Percentiles rank a stretch among this genome's conserved stretches.
These are phyloP conservation scores for Sitobion miscanthi DNA, from an alignment of 1,140 invertebrate genomes.

Conservation along the genomic window DNA sequence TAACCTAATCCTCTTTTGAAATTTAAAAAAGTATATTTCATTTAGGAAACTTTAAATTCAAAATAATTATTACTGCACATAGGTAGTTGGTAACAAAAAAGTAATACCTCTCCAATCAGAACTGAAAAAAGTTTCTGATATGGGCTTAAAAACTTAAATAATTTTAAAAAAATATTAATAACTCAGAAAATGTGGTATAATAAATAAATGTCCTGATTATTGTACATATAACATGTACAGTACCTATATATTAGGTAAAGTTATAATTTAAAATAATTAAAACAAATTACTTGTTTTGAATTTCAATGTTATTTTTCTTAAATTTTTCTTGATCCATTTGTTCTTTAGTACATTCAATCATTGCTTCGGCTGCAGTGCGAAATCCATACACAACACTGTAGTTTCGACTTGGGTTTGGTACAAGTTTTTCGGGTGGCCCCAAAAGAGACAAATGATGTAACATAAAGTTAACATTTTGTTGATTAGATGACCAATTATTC, in stretches of 20 bases:
- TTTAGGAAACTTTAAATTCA: neutral
- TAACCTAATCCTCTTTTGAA: neutral
- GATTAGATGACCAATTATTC: constrained; percentile 79
- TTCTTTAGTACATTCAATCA: constrained; percentile 80
- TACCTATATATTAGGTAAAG: no score
- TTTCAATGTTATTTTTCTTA: constrained; percentile 32
- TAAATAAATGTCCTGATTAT: no score
- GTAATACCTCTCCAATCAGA: neutral
- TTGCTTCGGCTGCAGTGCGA: constrained; percentile 82
- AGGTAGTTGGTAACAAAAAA: neutral
- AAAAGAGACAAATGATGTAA: constrained; percentile 70
- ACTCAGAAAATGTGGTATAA: neutral
- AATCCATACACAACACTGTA: constrained; percentile 83
- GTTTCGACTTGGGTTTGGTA: constrained; percentile 64
- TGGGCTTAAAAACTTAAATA: neutral
- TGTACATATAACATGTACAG: no score
- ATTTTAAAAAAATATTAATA: neutral
- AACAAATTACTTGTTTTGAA: constrained; percentile 48
- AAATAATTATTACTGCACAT: neutral
- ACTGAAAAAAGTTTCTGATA: neutral
- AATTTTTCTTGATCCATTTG: constrained; percentile 68
- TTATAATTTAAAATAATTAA: neutral
- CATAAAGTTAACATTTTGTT: constrained; percentile 85
- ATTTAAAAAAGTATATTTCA: neutral
- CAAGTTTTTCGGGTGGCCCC: constrained; percentile 70